Conservation (phyloP, 2,113 vertebrate species). For the Sylvietta virens region DNA sequence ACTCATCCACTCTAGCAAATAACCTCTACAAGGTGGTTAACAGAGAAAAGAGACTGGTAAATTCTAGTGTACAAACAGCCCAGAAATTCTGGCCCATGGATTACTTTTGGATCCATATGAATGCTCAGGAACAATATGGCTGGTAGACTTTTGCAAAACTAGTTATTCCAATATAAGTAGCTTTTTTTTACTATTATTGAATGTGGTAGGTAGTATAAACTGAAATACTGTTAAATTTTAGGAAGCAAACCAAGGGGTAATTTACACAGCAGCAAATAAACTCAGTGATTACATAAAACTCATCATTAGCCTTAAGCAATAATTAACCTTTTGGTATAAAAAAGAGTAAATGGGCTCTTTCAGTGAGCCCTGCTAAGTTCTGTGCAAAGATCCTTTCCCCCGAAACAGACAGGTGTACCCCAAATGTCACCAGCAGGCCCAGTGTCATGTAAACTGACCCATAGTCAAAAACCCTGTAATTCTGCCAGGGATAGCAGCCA, state of each 20-base stretch:
- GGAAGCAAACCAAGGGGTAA: background rate
- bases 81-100: background rate
- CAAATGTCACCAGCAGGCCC: background rate
- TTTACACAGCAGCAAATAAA: background rate
- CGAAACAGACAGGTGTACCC: background rate
- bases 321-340: background rate
- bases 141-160: background rate
- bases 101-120: background rate
- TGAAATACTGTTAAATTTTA: background rate
- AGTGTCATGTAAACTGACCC: background rate
- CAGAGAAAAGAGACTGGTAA: background rate
- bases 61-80: background rate
- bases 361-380: background rate
- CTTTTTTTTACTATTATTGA: background rate
- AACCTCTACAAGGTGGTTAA: background rate
- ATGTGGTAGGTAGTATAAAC: background rate
- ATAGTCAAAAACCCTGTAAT: fast-evolving
- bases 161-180: background rate
- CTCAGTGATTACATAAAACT: background rate
- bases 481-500: background rate
- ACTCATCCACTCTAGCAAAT: background rate
- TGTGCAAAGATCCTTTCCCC: background rate
- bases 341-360: background rate
- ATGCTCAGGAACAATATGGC: background rate
- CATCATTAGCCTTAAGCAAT: background rate